phyloP scores from a whole-genome alignment of 2,113 vertebrate species.

The Trogon melanurus region DNA sequence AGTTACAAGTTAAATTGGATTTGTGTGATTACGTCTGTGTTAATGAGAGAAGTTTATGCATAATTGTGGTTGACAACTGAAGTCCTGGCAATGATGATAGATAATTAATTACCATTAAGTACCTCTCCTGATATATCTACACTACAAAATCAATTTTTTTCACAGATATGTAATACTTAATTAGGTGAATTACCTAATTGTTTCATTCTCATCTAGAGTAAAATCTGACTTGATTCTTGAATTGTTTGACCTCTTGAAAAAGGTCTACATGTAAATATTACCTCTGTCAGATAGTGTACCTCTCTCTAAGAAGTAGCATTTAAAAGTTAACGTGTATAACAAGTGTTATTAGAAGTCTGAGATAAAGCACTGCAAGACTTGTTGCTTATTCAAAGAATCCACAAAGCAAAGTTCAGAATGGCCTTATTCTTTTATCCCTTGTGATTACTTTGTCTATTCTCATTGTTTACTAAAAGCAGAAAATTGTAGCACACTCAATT shows the following conservation, averaged over 20 bases:
- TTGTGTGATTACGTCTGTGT: background rate
- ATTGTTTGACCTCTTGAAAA: background rate
- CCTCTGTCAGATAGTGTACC: background rate
- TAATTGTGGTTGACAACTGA: slow-evolving; percentile 25
- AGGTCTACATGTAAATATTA: background rate
- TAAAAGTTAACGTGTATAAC: background rate
- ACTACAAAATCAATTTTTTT: slow-evolving; percentile 9
- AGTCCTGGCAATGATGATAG: slow-evolving; percentile 17
- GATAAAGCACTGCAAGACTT: background rate
- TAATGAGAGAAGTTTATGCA: background rate
- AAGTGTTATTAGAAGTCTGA: background rate
- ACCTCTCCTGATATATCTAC: background rate
- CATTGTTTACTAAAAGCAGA: background rate
- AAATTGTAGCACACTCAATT: background rate
- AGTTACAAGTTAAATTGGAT: background rate
- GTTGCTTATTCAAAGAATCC: background rate
- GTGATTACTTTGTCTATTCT: background rate
- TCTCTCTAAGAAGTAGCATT: background rate
- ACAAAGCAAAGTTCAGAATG: background rate
- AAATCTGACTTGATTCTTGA: background rate
- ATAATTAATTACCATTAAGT: slow-evolving; percentile 26
- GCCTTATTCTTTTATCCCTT: background rate
- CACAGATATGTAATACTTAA: background rate
- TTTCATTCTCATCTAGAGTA: background rate
- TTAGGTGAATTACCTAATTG: background rate